Base-by-base conservation (phyloP, 2,797 vertebrate genomes). In the Cossypha heuglini region DNA sequence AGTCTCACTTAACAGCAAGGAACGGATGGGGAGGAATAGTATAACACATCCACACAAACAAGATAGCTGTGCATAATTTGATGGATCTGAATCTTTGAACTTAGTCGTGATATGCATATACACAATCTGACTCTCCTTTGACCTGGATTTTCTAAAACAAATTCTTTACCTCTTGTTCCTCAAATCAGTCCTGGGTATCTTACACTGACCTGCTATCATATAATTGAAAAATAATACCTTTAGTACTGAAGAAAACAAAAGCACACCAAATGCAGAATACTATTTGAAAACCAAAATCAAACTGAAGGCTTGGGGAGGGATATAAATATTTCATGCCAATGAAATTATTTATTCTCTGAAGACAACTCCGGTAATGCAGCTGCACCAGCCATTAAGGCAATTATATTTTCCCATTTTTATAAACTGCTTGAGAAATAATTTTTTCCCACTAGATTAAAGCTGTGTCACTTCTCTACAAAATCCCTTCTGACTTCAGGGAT, bases 321-420 rank as follows among this genome's bases (percentile, higher is more conserved):
- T 83, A 80, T 93, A 83, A 97, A 90, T 91, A 95, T 94, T 95
- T 95, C 9, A 95, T 82, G 48, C 37, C 45, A 67, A 81, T 42
- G 37, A 73, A 88, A 76, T 86, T 72, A 90, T 82, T 94, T 81
- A 69, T 78, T 93, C 73, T 90, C 88, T 31, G 54, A 78, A 94
- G 79, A 61, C 33, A n/a, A 64, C 46, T 95, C 59, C 76, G 73
- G 54, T 51, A 72, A 91, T 1, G 9, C 88, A 93, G 76, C 68
- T 93, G 76, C 55, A 93, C 12, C 37, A 84, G 51, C 35, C 62
- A 92, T 86, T 91, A 78, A 75, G 43, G 88, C 86, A 96, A 94
- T 93, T 91, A 68, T 55, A 84, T 72, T 86, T 78, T 86, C 18
- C 58, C 31, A 42, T 79, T 94, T 95, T 84, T 55, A 64, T 88